Evolutionary conservation across 2,797 vertebrate genomes (phyloP), one percentile per base, ranked within the genome.

Genomic region (Poeciliopsis gracilis): DNA sequence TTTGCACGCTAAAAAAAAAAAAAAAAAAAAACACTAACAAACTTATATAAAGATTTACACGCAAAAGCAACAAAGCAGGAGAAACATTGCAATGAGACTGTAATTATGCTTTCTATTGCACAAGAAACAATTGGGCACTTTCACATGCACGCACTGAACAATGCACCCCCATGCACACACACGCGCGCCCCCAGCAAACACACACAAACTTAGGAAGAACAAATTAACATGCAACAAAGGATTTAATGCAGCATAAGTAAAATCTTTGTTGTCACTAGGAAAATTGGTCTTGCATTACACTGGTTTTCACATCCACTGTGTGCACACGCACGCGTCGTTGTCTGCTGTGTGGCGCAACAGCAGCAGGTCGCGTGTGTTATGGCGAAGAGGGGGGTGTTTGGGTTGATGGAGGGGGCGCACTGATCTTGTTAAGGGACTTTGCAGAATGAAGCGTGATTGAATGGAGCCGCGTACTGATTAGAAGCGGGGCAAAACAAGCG

Each of bases 371-470:
- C 88, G 84, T 88, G 84, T 83, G 81, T 81, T 78, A 71, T 80
- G 77, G 74, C 76, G 76, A 82, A 87, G 82, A 78, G 81, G 78
- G 73, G 73, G 79, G 79, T 76, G 73, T 69, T 70, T 33, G 11
- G 59, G 25, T 3, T 46, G 67, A 70, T 43, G 38, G 10, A 43
- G 72, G 73, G 88, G 87, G 84, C 79, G 71, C 91, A 91, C 93
- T 93, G 93, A 94, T 94, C 84, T 55, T 79, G 84, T 85, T 89
- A 85, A 87, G 91, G 86, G 91, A 90, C 88, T 89, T 88, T 89
- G 66, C 83, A 90, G 82, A 83, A 85, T 91, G 77, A 87, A 91
- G 89, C 86, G 87, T 77, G 85, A 85, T 78, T 85, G 87, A 87
- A 87, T 76, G 78, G 74, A 85, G 82, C 82, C 86, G 90, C 90